Evolutionary conservation across 2,888 invertebrate species (phyloP), one percentile per base, ranked within the genome.

Genomic region (Iphiclides podalirius): DNA sequence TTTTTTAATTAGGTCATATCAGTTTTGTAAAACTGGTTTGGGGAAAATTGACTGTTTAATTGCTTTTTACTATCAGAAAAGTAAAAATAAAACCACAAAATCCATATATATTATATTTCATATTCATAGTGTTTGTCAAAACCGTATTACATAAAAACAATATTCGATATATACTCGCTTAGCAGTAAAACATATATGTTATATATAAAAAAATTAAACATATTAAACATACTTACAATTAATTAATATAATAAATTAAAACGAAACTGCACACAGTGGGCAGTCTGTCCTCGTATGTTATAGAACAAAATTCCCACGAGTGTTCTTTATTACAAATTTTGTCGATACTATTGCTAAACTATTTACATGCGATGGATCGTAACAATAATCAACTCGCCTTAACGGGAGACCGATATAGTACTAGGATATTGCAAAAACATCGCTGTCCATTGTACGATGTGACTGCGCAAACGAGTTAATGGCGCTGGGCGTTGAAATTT

Each of bases 101-200:
- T 31, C 11, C 28, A 28, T 8, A 28, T 39, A 44, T 44, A 49
- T 39, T 23, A 16, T 16, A 31, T 11, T 31, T n/a, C 11, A 31
- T 31, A 3, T 39, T 14, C 44, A 34, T 49, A 39, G 23, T 39
- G 34, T 44, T 33, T 34, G 15, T 38, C 34, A 49, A 38, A n/a
- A 38, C 36, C 36, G 20, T 39, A n/a, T 49, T 44, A 44, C 38
- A 49, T 38, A 48, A 31, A 42, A 49, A 31, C 31, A 43, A 43
- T 11, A 28, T 20, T 14, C n/a, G 16, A 39, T 43, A 39, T 31
- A 37, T 41, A 36, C 4, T 37, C n/a, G 7, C 15, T 31, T 33
- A 33, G 15, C 16, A 16, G 16, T 34, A 16, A 7, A 28, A 3
- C 1, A 15, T 14, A 13, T 37, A n/a, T 31, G 6, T 31, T 31